These are phyloP conservation scores for Aphrocallistes beatrix DNA, from an alignment of 37 sponge, comb jelly and placozoan species.

Conservation along the genomic window DNA sequence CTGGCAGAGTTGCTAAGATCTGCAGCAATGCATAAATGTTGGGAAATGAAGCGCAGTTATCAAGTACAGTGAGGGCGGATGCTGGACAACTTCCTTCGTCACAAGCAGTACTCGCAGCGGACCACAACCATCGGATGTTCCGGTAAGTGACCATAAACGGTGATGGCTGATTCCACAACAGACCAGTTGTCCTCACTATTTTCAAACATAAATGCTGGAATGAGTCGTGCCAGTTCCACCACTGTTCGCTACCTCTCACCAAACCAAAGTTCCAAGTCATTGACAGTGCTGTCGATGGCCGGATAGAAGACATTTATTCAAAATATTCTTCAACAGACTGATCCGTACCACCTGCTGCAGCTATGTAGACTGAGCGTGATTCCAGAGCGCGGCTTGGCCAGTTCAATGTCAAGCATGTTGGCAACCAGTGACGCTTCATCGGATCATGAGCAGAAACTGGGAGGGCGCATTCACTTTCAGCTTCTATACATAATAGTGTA, in stretches of 20 bases:
- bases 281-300: slow-evolving; percentile 16
- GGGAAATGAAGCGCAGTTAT: slow-evolving; percentile 9
- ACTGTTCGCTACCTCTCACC: slow-evolving; percentile 10
- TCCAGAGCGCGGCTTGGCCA: background rate
- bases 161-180: background rate
- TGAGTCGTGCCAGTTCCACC: slow-evolving; percentile 9
- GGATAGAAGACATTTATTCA: slow-evolving; percentile 16
- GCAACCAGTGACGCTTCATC: slow-evolving; percentile 19
- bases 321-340: slow-evolving; percentile 13
- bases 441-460: too few species aligned
- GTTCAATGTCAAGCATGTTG: slow-evolving; percentile 1
- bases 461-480: too few species aligned
- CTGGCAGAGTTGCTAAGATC: slow-evolving; percentile 17
- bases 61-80: slow-evolving; percentile 14
- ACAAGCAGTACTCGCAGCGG: background rate
- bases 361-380: slow-evolving; percentile 20
- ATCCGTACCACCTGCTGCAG: slow-evolving; percentile 18
- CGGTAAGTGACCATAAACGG: slow-evolving; percentile 3
- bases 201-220: slow-evolving; percentile 8
- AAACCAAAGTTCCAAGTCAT: slow-evolving; percentile 12
- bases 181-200: slow-evolving; percentile 19
- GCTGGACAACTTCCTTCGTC: slow-evolving; percentile 2
- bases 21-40: slow-evolving; percentile 21
- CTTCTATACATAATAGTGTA: too few species aligned
- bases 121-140: slow-evolving; percentile 2